Evolutionary conservation across 2,888 invertebrate species (phyloP), one percentile per base, ranked within the genome.

Genomic region (Nipponacmea schrenckii): DNA sequence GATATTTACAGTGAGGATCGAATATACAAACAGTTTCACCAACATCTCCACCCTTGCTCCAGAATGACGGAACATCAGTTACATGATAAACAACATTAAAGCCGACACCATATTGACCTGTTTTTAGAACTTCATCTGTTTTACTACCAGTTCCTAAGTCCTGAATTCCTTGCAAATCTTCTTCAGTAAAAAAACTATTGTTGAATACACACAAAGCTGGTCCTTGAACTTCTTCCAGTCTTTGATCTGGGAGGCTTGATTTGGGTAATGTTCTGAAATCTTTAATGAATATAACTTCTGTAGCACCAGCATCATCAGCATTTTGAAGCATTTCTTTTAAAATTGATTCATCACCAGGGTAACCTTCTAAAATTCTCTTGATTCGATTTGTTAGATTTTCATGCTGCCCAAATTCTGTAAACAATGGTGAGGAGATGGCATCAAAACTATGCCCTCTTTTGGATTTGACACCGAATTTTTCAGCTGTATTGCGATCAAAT

Each of bases 1-100:
- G 70, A 74, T 80, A 78, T 44, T 64, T 74, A 62, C 78, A 76
- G 50, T 82, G 73, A n/a, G 85, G 85, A 68, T 85, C 85, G 50
- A 85, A 77, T 4, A 80, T 72, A 72, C 81, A 80, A 44, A 84
- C 62, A 39, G 75, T 65, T 39, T 80, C 79, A n/a, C 72, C 71
- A 17, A 69, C 68, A 31, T 71, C 77, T 20, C 76, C 73, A 24
- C 80, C 82, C 14, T 73, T 76, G 7, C 86, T 83, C 63, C 86
- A 70, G 75, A 87, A 86, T 27, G 85, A 83, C 0, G 88, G 88
- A 0, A 81, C 84, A 73, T 88, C 87, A 39, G 88, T 88, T 15
- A 88, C 66, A 75, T 87, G 84, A 74, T 87, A 88, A 4, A 88
- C 87, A 39, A 82, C 83, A 76, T 86, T 88, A 74, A 88, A 88